A percentile compares a stretch with the other conserved stretches of the same genome.
These are phyloP conservation scores for Dufourea novaeangliae DNA, from an alignment of 1,140 invertebrate genomes.

Conservation along the genomic window DNA sequence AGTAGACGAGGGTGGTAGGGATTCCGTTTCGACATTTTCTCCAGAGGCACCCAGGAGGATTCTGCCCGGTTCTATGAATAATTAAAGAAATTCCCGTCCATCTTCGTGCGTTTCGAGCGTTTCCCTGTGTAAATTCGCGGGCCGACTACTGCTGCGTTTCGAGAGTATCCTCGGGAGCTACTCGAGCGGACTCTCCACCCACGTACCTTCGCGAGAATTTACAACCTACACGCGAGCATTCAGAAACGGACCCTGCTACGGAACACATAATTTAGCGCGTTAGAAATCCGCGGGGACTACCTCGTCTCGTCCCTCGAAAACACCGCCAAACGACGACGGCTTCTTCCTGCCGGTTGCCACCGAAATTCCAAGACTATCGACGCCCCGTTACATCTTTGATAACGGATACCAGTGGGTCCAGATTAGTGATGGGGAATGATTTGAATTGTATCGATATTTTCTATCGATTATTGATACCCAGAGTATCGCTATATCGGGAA, in stretches of 20 bases:
- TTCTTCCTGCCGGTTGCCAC: neutral
- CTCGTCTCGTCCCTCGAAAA: neutral
- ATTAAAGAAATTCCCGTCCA: conserved; percentile 41
- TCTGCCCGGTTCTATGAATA: conserved; percentile 31
- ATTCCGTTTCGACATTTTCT: neutral
- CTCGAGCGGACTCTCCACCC: conserved; percentile 44
- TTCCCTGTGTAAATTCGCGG: conserved; percentile 39
- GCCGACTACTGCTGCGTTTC: conserved; percentile 44
- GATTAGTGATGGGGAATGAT: too few relatives aligned
- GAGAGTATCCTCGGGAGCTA: conserved; percentile 37
- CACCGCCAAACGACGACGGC: neutral
- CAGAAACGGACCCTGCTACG: conserved; percentile 31
- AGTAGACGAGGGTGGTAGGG: neutral
- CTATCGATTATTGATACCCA: too few relatives aligned
- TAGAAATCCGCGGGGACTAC: conserved; percentile 22
- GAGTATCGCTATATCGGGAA: too few relatives aligned
- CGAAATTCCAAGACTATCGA: neutral
- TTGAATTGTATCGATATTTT: too few relatives aligned
- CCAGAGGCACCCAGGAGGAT: neutral
- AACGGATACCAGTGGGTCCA: too few relatives aligned
- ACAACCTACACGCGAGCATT: conserved; percentile 45
- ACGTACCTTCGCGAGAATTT: conserved; percentile 43
- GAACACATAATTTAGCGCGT: conserved; percentile 40
- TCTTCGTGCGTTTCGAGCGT: conserved; percentile 30
- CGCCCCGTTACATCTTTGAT: too few relatives aligned